Base-by-base conservation (phyloP, 2,113 vertebrate genomes). In the Oncorhynchus kisutch region DNA sequence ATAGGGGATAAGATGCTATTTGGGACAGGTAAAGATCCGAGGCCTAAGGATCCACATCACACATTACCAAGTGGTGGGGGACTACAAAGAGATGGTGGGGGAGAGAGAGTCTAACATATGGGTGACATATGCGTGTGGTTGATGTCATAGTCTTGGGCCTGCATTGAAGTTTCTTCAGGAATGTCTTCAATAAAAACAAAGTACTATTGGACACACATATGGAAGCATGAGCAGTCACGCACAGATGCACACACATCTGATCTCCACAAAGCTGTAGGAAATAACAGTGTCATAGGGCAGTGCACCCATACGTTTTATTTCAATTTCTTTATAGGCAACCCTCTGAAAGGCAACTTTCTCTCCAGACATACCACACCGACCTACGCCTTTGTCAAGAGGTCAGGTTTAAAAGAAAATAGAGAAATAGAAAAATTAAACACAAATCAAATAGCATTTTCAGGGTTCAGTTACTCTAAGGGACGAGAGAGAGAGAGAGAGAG, bases 351-450 rank as follows among this genome's bases (percentile, higher is more conserved):
- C 2, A 60, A 71, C 75, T 68, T 70, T 69, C 67, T 75, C 34
- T 77, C 67, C 59, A 22, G 18, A 60, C 20, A n/a, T 14, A 60
- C 66, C 27, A 67, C 27, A 65, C 87, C 5, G 71, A 77, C 57
- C 77, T 71, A 73, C 8, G 66, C 69, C 76, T 70, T 78, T 79
- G 81, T 86, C 86, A 80, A 29, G 75, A 86, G 88, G 73, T 87
- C 90, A 90, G 86, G 85, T 90, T 87, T 78, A 59, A 67, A 76
- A 12, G 74, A 22, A 77, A 82, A 72, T 49, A 77, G 14, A n/a
- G 81, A 77, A 83, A 82, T 74, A 69, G 25, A 75, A 64, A 85
- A 89, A 88, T 88, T 82, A 86, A 87, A 84, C 67, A 77, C 78
- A 82, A 90, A 89, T 89, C 81, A 74, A 75, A 90, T 88, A 82